Base-by-base conservation (phyloP, 2,888 invertebrate genomes). In the Miltochrista miniata region DNA sequence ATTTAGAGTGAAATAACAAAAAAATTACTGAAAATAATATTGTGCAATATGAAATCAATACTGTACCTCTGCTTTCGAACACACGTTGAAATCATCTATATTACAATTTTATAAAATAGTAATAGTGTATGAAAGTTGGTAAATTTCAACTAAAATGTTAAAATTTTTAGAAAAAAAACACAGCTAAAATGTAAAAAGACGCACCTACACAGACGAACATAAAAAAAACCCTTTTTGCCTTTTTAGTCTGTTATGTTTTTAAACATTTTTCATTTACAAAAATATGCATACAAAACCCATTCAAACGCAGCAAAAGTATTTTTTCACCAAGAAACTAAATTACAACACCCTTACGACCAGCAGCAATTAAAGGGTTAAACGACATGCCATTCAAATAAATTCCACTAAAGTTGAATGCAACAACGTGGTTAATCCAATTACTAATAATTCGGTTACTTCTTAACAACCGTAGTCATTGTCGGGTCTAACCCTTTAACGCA, bases 301-400 rank as follows among this genome's bases (percentile, higher is more conserved):
- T 10, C 11, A 12, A 44, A 29, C 42, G 30, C 39, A 35, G 49
- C 48, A 53, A 24, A 24, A 24, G 18, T 24, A 24, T 24, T 24
- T 24, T 15, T 10, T 18, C 13, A 71, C 72, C 66, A 72, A 52
- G 53, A 55, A 53, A 46, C 36, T 37, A 66, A 69, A 68, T 61
- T 72, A 64, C 69, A 68, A 60, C 51, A 56, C 68, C 70, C 68
- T 51, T 48, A 51, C 61, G 66, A 65, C 59, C 50, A 41, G 45
- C 51, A 51, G 60, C 54, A 59, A 45, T 67, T 67, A 76, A 75
- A 76, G 83, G 83, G 84, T 85, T 84, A 82, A 82, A 81, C 70
- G 80, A 77, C 82, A 74, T 76, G 79, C 76, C 82, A 77, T 83
- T 83, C 79, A 76, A 81, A 83, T 81, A 79, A 82, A 79, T 85